Percentiles rank a stretch among this genome's conserved stretches.
Conservation (phyloP, 2,797 vertebrate genomes). For the Enteromius mattozi region DNA sequence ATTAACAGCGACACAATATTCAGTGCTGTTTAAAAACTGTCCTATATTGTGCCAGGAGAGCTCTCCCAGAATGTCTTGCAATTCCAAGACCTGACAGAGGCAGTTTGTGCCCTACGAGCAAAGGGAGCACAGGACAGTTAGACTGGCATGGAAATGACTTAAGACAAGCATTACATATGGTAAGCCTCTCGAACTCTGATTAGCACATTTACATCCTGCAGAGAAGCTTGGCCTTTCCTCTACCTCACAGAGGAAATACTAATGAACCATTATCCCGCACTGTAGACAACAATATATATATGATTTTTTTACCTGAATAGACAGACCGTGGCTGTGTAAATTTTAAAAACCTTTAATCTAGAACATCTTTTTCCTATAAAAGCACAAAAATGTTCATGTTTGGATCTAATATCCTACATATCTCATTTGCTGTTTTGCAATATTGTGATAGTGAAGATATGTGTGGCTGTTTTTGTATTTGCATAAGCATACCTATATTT, state of each 20-base stretch:
- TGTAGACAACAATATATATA: conserved; percentile 17
- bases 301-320: no score
- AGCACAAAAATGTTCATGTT: not conserved
- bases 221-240: conserved; percentile 17
- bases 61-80: conserved; percentile 26
- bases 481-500: not conserved
- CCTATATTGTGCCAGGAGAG: not conserved
- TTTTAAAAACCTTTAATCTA: not conserved
- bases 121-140: not conserved
- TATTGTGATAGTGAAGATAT: not conserved
- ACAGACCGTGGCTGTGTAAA: not conserved
- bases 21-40: not conserved
- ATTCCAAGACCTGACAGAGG: not conserved
- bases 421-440: conserved; percentile 3
- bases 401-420: not conserved
- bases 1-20: not conserved
- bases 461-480: not conserved
- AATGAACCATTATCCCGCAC: conserved; percentile 33
- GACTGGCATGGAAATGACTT: conserved; percentile 52
- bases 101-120: not conserved
- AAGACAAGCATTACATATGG: conserved; percentile 57
- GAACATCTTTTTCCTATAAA: not conserved
- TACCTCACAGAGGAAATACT: conserved; percentile 31
- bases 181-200: conserved; percentile 62
- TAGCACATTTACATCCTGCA: conserved; percentile 67